Base-by-base conservation (phyloP, 2,888 invertebrate species). In the Lottia gigantea region DNA sequence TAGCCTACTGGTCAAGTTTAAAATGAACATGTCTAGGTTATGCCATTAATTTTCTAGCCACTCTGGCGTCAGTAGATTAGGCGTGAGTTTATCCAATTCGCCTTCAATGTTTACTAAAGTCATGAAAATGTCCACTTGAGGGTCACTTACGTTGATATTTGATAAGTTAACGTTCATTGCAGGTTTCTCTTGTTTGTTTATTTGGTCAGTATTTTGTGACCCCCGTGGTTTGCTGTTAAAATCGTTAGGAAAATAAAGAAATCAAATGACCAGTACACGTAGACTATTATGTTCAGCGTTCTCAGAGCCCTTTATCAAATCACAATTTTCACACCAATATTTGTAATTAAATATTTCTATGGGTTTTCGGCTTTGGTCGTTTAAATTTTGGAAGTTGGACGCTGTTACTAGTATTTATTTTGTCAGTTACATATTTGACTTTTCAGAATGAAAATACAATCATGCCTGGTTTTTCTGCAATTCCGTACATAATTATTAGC, bases 31-130 rank as follows among this genome's bases (percentile, higher is more conserved):
- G 40, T 40, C 8, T 55, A 23, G 55, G 14, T 55, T 55, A 55
- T 55, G 55, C 23, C 55, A 55, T 55, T 55, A 23, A 23, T 55
- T 55, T 55, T 55, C 55, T 19, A 19, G 55, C 55, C 55, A 55
- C 8, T 23, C 55, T 55, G 55, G 55, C 55, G 55, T 23, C 55
- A 14, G 55, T 19, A 23, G 55, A 55, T 55, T 55, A 55, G 55
- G 23, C 55, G 55, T 55, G 19, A 23, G 23, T 14, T 19, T 55
- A 23, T 55, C 40, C 40, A 19, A 3, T 55, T 23, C 23, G 23
- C 12, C 23, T 23, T 55, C 19, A 19, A 19, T 55, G 55, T 55
- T 55, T 55, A 14, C 55, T 14, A 19, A 55, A 19, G 23, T 55
- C 23, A 55, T 11, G 19, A 19, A 23, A 55, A 8, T 55, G 55